Evolutionary conservation across 2,797 vertebrate genomes (phyloP).

Genomic region (Rousettus madagascariensis): DNA sequence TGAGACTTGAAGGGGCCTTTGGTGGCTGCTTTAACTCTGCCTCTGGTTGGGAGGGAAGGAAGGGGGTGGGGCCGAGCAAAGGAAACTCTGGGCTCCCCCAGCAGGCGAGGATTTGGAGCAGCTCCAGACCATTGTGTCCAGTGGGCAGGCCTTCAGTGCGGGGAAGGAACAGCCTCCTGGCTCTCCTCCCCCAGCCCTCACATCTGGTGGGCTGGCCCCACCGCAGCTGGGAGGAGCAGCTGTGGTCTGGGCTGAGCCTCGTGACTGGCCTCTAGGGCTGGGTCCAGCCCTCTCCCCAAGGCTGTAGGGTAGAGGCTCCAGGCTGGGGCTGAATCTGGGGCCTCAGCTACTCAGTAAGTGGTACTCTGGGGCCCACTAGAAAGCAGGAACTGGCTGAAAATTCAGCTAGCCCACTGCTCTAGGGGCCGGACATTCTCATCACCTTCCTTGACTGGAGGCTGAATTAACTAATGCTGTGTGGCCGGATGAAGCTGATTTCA

Average conservation of each 20-base stretch:
- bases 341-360: neutral
- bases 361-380: neutral
- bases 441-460: neutral
- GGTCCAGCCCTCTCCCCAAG: slow-evolving; percentile 58
- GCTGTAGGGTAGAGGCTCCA: neutral
- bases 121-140: slow-evolving; percentile 80
- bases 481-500: neutral
- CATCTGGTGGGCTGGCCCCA: slow-evolving; percentile 78
- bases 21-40: slow-evolving; percentile 35
- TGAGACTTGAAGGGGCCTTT: slow-evolving; percentile 29
- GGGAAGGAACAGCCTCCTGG: slow-evolving; percentile 72
- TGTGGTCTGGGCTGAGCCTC: slow-evolving; percentile 65
- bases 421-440: neutral
- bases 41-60: slow-evolving; percentile 69
- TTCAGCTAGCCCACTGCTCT: neutral
- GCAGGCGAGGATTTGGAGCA: slow-evolving; percentile 55
- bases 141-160: slow-evolving; percentile 69
- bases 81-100: slow-evolving; percentile 73
- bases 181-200: slow-evolving; percentile 70
- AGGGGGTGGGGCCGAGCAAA: slow-evolving; percentile 72
- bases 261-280: slow-evolving; percentile 63
- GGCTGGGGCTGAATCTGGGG: slow-evolving; percentile 1
- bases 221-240: slow-evolving; percentile 72
- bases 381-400: neutral
- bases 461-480: neutral